These are phyloP conservation scores for Ostrea denselamellosa DNA, from an alignment of 1,140 invertebrate species.

Conservation along the genomic window DNA sequence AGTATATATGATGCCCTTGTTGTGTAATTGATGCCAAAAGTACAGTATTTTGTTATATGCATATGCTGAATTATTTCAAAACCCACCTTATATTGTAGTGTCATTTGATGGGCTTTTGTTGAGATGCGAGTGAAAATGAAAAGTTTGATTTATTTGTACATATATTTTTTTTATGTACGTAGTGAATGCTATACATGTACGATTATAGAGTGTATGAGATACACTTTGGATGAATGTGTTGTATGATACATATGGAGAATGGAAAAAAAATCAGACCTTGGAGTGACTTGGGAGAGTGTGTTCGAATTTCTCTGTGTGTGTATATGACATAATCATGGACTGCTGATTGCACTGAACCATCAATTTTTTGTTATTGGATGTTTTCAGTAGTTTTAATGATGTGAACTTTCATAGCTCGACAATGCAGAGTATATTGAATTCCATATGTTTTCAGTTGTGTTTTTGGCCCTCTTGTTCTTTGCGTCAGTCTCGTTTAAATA, in stretches of 20 bases:
- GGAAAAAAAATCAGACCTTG: not conserved
- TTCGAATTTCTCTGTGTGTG: not conserved
- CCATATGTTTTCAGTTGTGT: slow-evolving; percentile 6
- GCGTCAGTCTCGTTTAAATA: slow-evolving; percentile 9
- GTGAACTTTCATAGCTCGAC: slow-evolving; percentile 30
- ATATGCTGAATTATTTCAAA: slow-evolving; percentile 12
- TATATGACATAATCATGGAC: not conserved
- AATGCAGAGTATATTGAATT: slow-evolving; percentile 32
- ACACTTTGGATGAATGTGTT: not conserved
- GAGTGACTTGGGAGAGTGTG: not conserved
- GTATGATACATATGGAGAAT: not conserved
- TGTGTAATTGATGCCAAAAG: slow-evolving; percentile 23
- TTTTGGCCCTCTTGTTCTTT: slow-evolving; percentile 8
- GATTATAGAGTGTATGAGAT: not conserved
- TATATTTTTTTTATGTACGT: not conserved
- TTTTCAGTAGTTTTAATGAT: slow-evolving; percentile 27
- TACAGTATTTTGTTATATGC: slow-evolving; percentile 21
- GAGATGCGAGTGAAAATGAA: not conserved
- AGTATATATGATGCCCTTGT: slow-evolving; percentile 12
- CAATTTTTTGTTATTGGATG: slow-evolving; percentile 16
- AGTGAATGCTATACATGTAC: not conserved
- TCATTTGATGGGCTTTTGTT: not conserved
- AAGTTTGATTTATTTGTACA: not conserved
- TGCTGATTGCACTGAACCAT: slow-evolving; percentile 5
- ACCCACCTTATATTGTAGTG: slow-evolving; percentile 6